Evolutionary conservation across 2,113 vertebrate genomes (phyloP), one percentile per base, ranked within the genome.

Genomic region (Caracal caracal): DNA sequence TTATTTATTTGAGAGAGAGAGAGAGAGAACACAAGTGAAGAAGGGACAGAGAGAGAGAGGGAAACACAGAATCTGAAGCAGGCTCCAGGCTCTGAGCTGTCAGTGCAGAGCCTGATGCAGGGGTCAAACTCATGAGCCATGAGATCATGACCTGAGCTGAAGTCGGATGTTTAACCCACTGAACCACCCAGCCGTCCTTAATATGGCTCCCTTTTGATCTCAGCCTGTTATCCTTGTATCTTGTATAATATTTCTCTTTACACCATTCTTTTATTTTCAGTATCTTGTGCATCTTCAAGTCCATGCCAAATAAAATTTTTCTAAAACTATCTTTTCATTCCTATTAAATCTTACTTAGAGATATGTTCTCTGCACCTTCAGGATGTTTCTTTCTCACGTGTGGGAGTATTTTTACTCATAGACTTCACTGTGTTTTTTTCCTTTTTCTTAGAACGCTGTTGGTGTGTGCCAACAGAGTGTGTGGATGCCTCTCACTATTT

Each of bases 281-380:
- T 83, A 75, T 20, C 43, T 59, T 95, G 33, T 30, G 10, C 24
- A 35, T 88, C 40, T 81, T 92, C 26, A 35, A 94, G 70, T 92
- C 35, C 13, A 61, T 88, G 37, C n/a, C 49, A 40, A 63, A 66
- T 92, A 93, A 35, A 88, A 80, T 19, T 63, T 88, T 66, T 63
- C 47, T 88, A 79, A 76, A 86, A 70, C 73, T 79, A 19, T 66
- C 37, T 75, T 84, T 79, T 76, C 49, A 1, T 78, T 88, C 1
- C 47, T 95, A 61, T 82, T 65, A 66, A 84, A 71, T 93, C 70
- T 86, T 61, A 19, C 78, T 89, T 47, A 73, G 43, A 81, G n/a
- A 43, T 37, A 35, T 79, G 33, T 86, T 78, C 47, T 51, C 19
- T 96, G 53, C 6, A 6, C 51, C 63, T 59, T 92, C 1, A 47